Base-by-base conservation (phyloP, 2,888 invertebrate species). In the Laothoe populi region DNA sequence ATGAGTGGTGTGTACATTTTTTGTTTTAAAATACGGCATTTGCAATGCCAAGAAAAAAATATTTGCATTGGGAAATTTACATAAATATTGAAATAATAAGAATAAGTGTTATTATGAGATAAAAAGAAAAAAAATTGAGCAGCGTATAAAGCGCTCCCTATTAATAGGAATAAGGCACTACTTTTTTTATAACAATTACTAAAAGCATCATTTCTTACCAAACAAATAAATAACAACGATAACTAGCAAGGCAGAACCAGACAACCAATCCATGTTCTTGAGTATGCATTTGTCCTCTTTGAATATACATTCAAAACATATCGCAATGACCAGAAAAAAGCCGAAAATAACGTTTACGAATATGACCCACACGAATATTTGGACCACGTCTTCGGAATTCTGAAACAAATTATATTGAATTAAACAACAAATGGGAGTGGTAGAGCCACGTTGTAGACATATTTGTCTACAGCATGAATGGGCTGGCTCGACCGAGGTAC, bases 321-420 rank as follows among this genome's bases (percentile, higher is more conserved):
- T 69, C 0, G 68, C 64, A 0, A 73, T 0, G 0, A 83, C 49
- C 19, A 79, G 4, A 1, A 75, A 0, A 44, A 75, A 74, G 0
- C 85, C 84, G 0, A 81, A 2, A 0, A 83, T 0, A 0, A 83
- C 64, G 10, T 72, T 73, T 0, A 81, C 1, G 46, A 84, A 81
- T 0, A 71, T 71, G 16, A 74, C 0, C 80, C 79, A 81, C 0
- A 86, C 82, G 53, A 83, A 87, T 0, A 77, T n/a, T 61, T 86
- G 86, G 0, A 79, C 71, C 0, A 79, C 63, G 0, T 84, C 86
- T 70, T 83, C 84, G 45, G 78, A 70, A 40, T 81, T 76, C 86
- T 86, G 74, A 0, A 70, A 67, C 45, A 46, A 57, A 60, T 19
- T 16, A 5, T 44, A 3, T 19, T 45, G 16, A 13, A 40, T 40